Evolutionary conservation across 1,140 invertebrate species (phyloP).

Genomic region (Coelopa frigida): DNA sequence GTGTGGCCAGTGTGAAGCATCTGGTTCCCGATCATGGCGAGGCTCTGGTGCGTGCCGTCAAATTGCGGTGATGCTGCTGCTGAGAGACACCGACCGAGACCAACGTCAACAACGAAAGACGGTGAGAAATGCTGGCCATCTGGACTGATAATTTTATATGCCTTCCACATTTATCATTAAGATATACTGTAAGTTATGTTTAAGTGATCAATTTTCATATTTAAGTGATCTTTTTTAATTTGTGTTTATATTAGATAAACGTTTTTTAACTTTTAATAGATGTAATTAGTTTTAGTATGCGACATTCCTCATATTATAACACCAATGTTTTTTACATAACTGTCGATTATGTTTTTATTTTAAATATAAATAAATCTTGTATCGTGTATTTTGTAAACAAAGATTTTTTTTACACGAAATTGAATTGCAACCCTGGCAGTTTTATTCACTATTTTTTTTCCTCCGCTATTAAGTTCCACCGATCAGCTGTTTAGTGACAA

Average conservation of each 20-base stretch:
- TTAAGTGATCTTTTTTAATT: no score
- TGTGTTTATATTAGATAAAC: no score
- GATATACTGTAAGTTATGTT: not conserved
- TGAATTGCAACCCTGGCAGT: not conserved
- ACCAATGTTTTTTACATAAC: no score
- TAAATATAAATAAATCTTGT: not conserved
- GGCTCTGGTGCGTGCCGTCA: constrained; percentile 44
- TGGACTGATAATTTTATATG: not conserved
- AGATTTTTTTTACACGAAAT: not conserved
- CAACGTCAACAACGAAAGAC: not conserved
- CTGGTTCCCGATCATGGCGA: constrained; percentile 47
- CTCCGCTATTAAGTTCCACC: not conserved
- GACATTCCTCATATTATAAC: no score
- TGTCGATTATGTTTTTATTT: not conserved
- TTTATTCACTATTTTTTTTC: not conserved
- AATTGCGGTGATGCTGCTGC: constrained; percentile 38
- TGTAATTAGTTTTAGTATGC: no score
- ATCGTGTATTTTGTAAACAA: not conserved
- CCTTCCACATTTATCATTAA: not conserved
- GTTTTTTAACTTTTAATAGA: no score
- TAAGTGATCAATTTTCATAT: not conserved
- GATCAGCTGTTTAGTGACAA: constrained; percentile 9
- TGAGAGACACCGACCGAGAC: no score
- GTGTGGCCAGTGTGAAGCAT: constrained; percentile 48
- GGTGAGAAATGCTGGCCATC: not conserved